Conservation (phyloP, 2,888 invertebrate species). For the Meiosimyza decipiens region DNA sequence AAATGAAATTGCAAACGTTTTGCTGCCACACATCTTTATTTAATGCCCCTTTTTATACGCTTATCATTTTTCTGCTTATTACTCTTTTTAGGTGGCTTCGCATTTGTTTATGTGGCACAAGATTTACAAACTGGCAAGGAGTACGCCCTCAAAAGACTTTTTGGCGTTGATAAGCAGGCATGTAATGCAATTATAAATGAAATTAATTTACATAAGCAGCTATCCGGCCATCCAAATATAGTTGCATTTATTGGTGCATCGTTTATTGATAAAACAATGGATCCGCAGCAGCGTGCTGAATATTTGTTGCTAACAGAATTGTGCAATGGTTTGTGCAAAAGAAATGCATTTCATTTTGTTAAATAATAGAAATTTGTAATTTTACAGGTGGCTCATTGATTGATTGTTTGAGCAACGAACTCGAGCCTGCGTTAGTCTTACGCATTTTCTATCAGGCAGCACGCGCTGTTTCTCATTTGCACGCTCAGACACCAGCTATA, state of each 20-base stretch:
- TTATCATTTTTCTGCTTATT: neutral
- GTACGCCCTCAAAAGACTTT: slow-evolving; percentile 91
- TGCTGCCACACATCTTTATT: neutral
- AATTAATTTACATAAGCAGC: slow-evolving; percentile 85
- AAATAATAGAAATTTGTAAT: neutral
- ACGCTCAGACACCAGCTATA: slow-evolving; percentile 88
- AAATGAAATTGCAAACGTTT: neutral
- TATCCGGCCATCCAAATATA: slow-evolving; percentile 92
- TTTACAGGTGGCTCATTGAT: slow-evolving; percentile 62
- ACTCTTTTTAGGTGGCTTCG: slow-evolving; percentile 86
- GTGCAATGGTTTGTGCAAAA: slow-evolving; percentile 78
- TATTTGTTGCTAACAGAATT: slow-evolving; percentile 93
- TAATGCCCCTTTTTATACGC: neutral
- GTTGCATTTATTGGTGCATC: slow-evolving; percentile 89
- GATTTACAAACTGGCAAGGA: slow-evolving; percentile 86
- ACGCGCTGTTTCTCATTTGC: slow-evolving; percentile 93
- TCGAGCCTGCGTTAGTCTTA: slow-evolving; percentile 73
- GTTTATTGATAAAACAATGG: slow-evolving; percentile 82
- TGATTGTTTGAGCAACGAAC: slow-evolving; percentile 58
- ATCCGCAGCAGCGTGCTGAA: slow-evolving; percentile 85
- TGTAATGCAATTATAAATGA: slow-evolving; percentile 84
- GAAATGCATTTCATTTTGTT: neutral
- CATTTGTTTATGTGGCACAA: slow-evolving; percentile 94
- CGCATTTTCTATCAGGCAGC: slow-evolving; percentile 92
- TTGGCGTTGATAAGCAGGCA: slow-evolving; percentile 85